Base-by-base conservation (phyloP, 2,113 vertebrate species). In the Hucho hucho region DNA sequence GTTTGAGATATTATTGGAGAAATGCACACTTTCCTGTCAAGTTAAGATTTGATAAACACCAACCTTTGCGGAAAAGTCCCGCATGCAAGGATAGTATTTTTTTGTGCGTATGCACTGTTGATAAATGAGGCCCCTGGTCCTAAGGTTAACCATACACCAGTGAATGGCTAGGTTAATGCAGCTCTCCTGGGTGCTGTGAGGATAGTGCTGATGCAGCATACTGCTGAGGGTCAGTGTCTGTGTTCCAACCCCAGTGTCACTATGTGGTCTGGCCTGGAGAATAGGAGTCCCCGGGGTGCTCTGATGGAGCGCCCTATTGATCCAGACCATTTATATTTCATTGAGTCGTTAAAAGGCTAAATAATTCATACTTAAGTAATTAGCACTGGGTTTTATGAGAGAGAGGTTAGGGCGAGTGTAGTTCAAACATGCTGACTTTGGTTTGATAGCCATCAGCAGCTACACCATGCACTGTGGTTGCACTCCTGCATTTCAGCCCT, bases 291-390 rank as follows among this genome's bases (percentile, higher is more conserved):
- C 81, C 72, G 77, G 75, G 78, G 83, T 79, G 86, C 90, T 92
- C 85, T 6, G 77, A 80, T 92, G 81, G 83, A 88, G 77, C 73
- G 78, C 80, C 64, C 73, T 87, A 91, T 92, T 77, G 91, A 92
- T 84, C 49, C 53, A 58, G 72, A 70, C 67, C 81, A 87, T 89
- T 89, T 86, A 86, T 87, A 81, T 90, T 90, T 92, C 87, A 89
- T 88, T 81, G 58, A 86, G 81, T 87, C 84, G 37, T 88, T 90
- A 89, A 77, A 67, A 64, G 61, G 16, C 64, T 93, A 81, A 92
- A 93, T 94, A 87, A 92, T 94, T 92, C 80, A 93, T 86, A 69
- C 75, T 79, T 64, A 64, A 80, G 88, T 90, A 91, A 92, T 89
- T 88, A 87, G 91, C 88, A 87, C 89, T 83, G 82, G 28, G 3